phyloP scores from a whole-genome alignment of 2,888 invertebrate species.

The Brachyptera putata region DNA sequence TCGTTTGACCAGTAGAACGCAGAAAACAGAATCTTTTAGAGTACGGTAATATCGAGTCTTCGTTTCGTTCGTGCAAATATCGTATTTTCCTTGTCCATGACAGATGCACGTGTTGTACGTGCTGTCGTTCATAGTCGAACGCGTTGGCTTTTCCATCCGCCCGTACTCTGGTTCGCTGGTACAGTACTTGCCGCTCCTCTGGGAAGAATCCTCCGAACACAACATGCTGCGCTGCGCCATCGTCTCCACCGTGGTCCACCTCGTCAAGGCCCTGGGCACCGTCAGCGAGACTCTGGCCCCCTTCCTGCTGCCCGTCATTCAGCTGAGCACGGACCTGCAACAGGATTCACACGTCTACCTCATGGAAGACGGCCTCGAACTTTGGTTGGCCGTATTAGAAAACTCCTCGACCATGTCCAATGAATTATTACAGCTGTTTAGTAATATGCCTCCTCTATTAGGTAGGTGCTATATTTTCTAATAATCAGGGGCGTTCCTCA shows the following conservation, averaged over 20 bases:
- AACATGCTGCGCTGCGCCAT: constrained; percentile 90
- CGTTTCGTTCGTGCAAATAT: no score
- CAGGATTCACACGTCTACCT: constrained; percentile 83
- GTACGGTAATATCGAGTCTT: no score
- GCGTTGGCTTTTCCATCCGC: constrained; percentile 71
- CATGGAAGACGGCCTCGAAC: constrained; percentile 84
- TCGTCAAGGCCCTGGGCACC: constrained; percentile 65
- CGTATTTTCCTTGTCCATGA: constrained; percentile 40
- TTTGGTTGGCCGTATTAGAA: constrained; percentile 84
- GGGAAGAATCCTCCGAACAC: constrained; percentile 83
- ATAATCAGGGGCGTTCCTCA: no score
- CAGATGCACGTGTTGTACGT: constrained; percentile 88
- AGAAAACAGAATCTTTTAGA: no score
- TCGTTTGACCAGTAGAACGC: no score
- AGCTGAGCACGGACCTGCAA: constrained; percentile 69
- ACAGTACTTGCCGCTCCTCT: constrained; percentile 79
- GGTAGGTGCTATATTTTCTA: constrained; percentile 49
- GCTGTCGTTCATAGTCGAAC: constrained; percentile 83
- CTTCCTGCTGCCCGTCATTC: constrained; percentile 60
- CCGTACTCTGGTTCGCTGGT: constrained; percentile 67
- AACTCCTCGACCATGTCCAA: constrained; percentile 63
- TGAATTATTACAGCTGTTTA: constrained; percentile 64
- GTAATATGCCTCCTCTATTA: constrained; percentile 68
- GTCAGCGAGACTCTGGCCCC: constrained; percentile 48
- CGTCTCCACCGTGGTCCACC: constrained; percentile 77